Evolutionary conservation across 2,113 vertebrate species (phyloP), one percentile per base, ranked within the genome.

Genomic region (Neolamprologus kungweensis): DNA sequence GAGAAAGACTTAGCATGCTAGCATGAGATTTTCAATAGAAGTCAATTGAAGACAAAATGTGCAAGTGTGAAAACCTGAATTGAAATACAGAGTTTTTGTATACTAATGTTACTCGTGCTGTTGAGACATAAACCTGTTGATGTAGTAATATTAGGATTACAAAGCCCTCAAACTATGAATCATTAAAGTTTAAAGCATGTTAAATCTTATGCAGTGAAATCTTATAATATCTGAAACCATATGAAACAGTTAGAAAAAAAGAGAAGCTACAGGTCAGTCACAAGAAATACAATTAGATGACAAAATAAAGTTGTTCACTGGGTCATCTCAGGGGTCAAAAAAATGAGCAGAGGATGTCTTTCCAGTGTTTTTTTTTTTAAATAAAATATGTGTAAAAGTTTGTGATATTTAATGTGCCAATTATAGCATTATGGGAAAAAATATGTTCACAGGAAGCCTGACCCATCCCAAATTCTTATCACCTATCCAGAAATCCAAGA

Each of bases 1-100:
- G 81, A 57, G 73, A 45, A 79, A 73, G 50, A 37, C 60, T 81
- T 89, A 80, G 82, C 90, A 84, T 65, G 81, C 85, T 92, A 90
- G 85, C 82, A 60, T 75, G 60, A 28, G 79, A 21, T 83, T 54
- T 63, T 82, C 82, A 84, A 87, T 85, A 82, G 85, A 91, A 94
- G 91, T 90, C 86, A 84, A 86, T 65, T 63, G 42, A 84, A 87
- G 87, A 88, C 83, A 90, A 58, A 81, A 58, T 35, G 75, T 83
- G 71, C 10, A 33, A 45, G 55, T 16, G 42, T 82, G 54, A 78
- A 57, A 60, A 47, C 21, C 54, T 19, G 37, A 88, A 84, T 42
- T 47, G 53, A 40, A 79, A 71, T 14, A 60, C 12, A 60, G 82
- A 1, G 0, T 54, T 31, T 85, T 45, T 37, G 12, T 83, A 9